These are phyloP conservation scores for Drosophila dives DNA, from an alignment of 2,888 invertebrate species.

Conservation along the genomic window DNA sequence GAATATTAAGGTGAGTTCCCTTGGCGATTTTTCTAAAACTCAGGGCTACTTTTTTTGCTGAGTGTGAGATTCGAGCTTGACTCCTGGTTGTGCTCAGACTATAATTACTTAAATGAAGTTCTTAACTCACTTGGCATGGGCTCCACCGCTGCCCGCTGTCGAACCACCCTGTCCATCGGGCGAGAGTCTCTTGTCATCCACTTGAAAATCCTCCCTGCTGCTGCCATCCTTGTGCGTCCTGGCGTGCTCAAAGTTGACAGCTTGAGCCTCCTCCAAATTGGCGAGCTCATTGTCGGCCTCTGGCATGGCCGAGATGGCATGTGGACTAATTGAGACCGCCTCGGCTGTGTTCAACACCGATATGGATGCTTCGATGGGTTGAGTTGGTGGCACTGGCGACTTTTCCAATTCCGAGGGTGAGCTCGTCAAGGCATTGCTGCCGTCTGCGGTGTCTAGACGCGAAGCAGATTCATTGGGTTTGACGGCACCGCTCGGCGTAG, in stretches of 20 bases:
- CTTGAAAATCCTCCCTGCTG: slow-evolving; percentile 63
- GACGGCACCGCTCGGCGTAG: slow-evolving; percentile 73
- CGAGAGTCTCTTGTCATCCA: slow-evolving; percentile 78
- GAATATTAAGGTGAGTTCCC: not conserved
- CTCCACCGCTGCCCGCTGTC: slow-evolving; percentile 74
- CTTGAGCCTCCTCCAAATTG: slow-evolving; percentile 83
- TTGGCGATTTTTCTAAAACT: not conserved
- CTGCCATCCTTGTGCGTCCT: slow-evolving; percentile 37
- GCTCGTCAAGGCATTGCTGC: slow-evolving; percentile 50
- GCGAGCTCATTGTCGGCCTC: slow-evolving; percentile 88
- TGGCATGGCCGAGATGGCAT: slow-evolving; percentile 86
- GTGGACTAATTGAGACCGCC: slow-evolving; percentile 80
- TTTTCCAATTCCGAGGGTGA: slow-evolving; percentile 64
- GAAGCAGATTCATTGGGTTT: slow-evolving; percentile 67
- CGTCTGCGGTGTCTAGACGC: slow-evolving; percentile 74
- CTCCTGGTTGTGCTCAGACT: not conserved
- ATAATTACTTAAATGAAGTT: not conserved
- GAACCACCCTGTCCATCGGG: slow-evolving; percentile 82
- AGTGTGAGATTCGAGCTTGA: not conserved
- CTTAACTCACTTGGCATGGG: slow-evolving; percentile 58
- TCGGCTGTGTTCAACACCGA: slow-evolving; percentile 77
- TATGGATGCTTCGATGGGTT: slow-evolving; percentile 84
- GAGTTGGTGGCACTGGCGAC: slow-evolving; percentile 80
- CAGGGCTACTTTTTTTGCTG: not conserved
- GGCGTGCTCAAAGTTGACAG: slow-evolving; percentile 35